Evolutionary conservation across 2,888 invertebrate species (phyloP).

Genomic region (Cecidostiba fungosa): DNA sequence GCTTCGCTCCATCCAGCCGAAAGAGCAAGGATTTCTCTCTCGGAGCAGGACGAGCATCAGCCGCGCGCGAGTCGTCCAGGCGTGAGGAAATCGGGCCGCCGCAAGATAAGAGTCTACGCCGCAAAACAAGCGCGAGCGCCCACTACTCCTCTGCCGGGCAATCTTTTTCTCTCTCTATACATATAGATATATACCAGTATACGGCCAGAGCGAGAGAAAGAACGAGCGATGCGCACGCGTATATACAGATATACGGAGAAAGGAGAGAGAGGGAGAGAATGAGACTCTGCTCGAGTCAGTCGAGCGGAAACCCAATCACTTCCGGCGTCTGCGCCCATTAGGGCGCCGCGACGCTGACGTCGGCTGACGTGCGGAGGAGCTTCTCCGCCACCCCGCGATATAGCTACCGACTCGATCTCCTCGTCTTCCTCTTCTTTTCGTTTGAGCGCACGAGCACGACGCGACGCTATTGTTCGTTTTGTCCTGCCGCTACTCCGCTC

Average conservation of each 20-base stretch:
- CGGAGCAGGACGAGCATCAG: neutral
- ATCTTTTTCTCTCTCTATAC: slow-evolving; percentile 18
- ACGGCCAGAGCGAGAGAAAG: slow-evolving; percentile 9
- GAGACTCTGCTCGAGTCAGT: slow-evolving; percentile 78
- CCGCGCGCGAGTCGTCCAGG: slow-evolving; percentile 73
- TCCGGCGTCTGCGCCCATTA: slow-evolving; percentile 83
- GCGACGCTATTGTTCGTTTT: slow-evolving; percentile 69
- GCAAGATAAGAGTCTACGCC: slow-evolving; percentile 75
- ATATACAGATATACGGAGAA: slow-evolving; percentile 64
- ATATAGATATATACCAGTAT: neutral
- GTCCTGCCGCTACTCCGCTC: slow-evolving; percentile 13
- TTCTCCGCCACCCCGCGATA: slow-evolving; percentile 27
- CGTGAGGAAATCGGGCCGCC: slow-evolving; percentile 75
- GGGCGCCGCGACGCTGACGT: slow-evolving; percentile 81
- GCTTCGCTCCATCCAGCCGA: slow-evolving; percentile 52
- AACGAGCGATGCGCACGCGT: slow-evolving; percentile 63
- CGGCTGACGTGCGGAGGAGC: slow-evolving; percentile 78
- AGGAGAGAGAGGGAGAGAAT: slow-evolving; percentile 69
- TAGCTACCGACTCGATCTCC: slow-evolving; percentile 8
- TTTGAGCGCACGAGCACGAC: slow-evolving; percentile 66
- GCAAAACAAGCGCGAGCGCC: slow-evolving; percentile 76
- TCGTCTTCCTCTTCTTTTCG: slow-evolving; percentile 64
- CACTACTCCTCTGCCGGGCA: slow-evolving; percentile 65
- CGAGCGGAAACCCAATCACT: slow-evolving; percentile 83
- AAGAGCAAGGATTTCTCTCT: slow-evolving; percentile 55